Conservation (phyloP, 2,113 vertebrate species). For the Clarias gariepinus region DNA sequence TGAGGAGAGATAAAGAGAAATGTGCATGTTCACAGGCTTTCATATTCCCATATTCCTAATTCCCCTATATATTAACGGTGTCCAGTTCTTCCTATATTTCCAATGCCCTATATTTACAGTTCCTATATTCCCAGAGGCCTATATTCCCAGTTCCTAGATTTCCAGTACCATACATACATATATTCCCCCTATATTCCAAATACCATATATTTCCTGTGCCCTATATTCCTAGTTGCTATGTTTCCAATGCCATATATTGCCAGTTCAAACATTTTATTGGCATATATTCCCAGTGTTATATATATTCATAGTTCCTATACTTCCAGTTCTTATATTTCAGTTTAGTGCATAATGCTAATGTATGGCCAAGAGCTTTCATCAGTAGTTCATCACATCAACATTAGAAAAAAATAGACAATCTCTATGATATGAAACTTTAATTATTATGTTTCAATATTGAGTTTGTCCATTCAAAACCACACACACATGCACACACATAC, state of each 20-base stretch:
- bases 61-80: not conserved
- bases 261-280: too few species aligned
- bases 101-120: not conserved
- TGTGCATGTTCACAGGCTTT: not conserved
- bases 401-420: not conserved
- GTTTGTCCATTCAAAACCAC: not conserved
- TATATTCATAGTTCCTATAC: not conserved
- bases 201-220: not conserved
- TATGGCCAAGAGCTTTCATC: not conserved
- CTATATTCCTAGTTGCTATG: not conserved
- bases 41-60: not conserved
- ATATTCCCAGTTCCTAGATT: not conserved
- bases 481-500: constrained; percentile 21
- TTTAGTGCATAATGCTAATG: not conserved
- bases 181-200: not conserved
- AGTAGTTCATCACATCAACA: not conserved
- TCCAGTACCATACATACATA: not conserved
- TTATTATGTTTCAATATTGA: not conserved
- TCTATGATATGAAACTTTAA: not conserved
- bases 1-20: not conserved
- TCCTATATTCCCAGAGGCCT: not conserved
- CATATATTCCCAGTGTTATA: too few species aligned
- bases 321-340: not conserved
- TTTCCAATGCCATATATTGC: too few species aligned
- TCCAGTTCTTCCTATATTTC: not conserved